Base-by-base conservation (phyloP, 2,888 invertebrate species). In the Macroteleia sp. region DNA sequence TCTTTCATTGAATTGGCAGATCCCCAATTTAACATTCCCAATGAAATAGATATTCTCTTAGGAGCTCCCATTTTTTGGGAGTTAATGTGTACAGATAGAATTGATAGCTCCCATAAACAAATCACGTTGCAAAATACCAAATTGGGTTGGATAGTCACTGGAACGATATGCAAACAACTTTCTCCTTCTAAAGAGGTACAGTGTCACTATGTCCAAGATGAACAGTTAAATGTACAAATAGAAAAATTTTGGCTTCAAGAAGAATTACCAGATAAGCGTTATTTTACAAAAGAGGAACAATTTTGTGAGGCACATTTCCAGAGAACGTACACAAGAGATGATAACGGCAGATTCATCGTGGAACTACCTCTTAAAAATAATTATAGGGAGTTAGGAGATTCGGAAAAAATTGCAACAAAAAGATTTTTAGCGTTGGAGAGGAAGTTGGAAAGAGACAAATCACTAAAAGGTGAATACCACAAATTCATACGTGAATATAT, bases 31-130 rank as follows among this genome's bases (percentile, higher is more conserved):
- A 54, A 76, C 34, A 9, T 48, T n/a, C 54, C 79, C 22, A 67
- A 71, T 19, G 30, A 48, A n/a, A 52, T 83, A 5, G 80, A 82
- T 28, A 20, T 82, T 20, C 50, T 83, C 14, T 19, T 83, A 10
- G 81, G 78, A n/a, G 82, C 81, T 2, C 59, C 71, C 8, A 30
- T 76, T 28, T 81, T 80, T 12, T 81, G 69, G 39, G 36, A 69
- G 2, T 52, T 81, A 8, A 8, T 81, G 28, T 69, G 67, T 44
- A 54, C 42, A n/a, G 77, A 77, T n/a, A 62, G 66, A 76, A 59
- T 73, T 12, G 19, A 25, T 2, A 14, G 61, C 4, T 36, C 28
- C 2, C 36, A 46, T 2, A 54, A 59, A 44, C 41, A 61, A 12
- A 54, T 46, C 2, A 9, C 46, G 1, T 41, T 77, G 9, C 80